A percentile compares a stretch with the other conserved stretches of the same genome.
phyloP scores from a whole-genome alignment of 1,140 invertebrate species.

The Manduca sexta region DNA sequence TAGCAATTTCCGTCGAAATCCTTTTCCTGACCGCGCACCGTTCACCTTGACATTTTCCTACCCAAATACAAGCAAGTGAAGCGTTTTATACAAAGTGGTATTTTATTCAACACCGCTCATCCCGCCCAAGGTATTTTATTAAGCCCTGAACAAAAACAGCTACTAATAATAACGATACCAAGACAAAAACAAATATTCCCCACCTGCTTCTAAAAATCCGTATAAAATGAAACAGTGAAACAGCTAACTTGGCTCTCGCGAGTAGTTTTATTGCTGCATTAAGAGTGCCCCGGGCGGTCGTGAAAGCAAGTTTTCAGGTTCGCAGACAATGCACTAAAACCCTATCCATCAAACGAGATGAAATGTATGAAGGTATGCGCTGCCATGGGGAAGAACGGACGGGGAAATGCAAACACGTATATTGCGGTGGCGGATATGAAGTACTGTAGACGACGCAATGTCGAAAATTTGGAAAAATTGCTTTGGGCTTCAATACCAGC shows the following conservation, averaged over 20 bases:
- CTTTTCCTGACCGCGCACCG: too few relatives aligned
- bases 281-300: constrained; percentile 9
- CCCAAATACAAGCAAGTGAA: too few relatives aligned
- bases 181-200: background rate
- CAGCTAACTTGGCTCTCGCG: constrained; percentile 4
- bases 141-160: too few relatives aligned
- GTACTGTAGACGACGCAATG: too few relatives aligned
- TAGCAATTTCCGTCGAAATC: too few relatives aligned
- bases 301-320: constrained; percentile 20
- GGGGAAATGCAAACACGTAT: constrained; percentile 25
- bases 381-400: background rate
- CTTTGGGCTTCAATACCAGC: too few relatives aligned
- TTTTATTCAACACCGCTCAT: too few relatives aligned
- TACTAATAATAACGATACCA: too few relatives aligned
- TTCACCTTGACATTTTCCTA: too few relatives aligned
- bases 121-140: too few relatives aligned
- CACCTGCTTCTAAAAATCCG: background rate
- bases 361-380: constrained; percentile 28
- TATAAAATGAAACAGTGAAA: constrained; percentile 1
- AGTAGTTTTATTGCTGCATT: constrained; percentile 15
- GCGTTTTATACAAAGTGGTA: too few relatives aligned
- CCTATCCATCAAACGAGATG: constrained; percentile 43
- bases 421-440: background rate
- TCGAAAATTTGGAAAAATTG: too few relatives aligned
- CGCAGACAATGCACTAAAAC: constrained; percentile 39